Evolutionary conservation across 2,888 invertebrate genomes (phyloP), one percentile per base, ranked within the genome.

Genomic region (Cryptosula pallasiana): DNA sequence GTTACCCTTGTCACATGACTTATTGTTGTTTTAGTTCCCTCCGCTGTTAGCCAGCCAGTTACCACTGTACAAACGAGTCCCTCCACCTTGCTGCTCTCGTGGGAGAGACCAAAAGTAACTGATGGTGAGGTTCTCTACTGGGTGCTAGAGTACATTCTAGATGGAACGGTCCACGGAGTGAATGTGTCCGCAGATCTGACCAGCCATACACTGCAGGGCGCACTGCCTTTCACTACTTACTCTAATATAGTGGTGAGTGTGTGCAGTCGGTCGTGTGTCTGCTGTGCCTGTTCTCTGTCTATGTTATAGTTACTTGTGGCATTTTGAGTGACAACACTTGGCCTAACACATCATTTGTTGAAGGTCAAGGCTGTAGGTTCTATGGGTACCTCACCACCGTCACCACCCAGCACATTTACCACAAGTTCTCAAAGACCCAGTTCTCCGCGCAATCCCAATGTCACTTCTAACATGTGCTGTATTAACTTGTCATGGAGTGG

Each of bases 401-500:
- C 45, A 13, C 45, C 45, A 13, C 20, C 45, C 5, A 45, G 9
- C 20, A 13, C 45, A 13, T 45, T 13, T 20, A 13, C 20, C 45
- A 45, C 45, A 45, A 45, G 45, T 45, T 20, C 45, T 13, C 45
- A 45, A 20, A 45, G 45, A 45, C 45, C 45, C 5, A 45, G 45
- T 45, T 5, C 45, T 45, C 45, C 45, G 20, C 45, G 45, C 45
- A 20, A 45, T 13, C 45, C 20, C 20, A 13, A 13, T 13, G 20
- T 45, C 45, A 45, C 20, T 45, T 45, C 45, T 45, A 45, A 20
- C 45, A 5, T 45, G 20, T 13, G 5, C 9, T 89, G 89, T 72
- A 83, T 90, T 16, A 74, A 78, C 23, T 76, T 87, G 55, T 78
- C 79, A 0, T 88, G 88, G 87, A 78, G 80, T 20, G 82, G 83